phyloP scores from a whole-genome alignment of 2,888 invertebrate genomes.

The Rhopalosiphum nymphaeae region DNA sequence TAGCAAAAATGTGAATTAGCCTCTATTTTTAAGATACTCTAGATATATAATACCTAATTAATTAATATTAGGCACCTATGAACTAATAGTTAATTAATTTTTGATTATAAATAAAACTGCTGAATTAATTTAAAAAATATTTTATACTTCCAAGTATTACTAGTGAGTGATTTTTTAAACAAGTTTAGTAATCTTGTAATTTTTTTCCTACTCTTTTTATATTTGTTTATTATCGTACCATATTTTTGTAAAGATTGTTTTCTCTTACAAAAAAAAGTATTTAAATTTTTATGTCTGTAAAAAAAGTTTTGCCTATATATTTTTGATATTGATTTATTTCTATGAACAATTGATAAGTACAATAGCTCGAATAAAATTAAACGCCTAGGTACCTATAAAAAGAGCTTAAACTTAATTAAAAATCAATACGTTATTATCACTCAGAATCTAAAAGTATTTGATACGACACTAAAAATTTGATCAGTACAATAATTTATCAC shows the following conservation, averaged over 20 bases:
- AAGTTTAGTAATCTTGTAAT: too few relatives aligned
- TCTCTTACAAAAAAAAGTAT: background rate
- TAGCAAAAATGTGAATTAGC: too few relatives aligned
- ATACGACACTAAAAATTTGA: background rate
- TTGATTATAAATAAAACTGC: background rate
- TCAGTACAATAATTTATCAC: background rate
- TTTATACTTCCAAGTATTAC: too few relatives aligned
- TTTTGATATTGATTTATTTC: background rate
- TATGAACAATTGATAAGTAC: background rate
- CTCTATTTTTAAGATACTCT: background rate
- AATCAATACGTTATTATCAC: background rate
- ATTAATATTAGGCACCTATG: background rate
- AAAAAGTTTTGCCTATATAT: background rate
- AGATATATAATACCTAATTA: background rate
- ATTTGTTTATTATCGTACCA: too few relatives aligned
- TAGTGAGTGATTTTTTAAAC: too few relatives aligned
- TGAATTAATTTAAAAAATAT: background rate
- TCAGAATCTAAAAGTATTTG: background rate
- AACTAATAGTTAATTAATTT: background rate
- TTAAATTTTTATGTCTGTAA: background rate
- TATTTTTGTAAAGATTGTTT: too few relatives aligned
- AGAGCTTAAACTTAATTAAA: background rate
- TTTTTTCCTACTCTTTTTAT: too few relatives aligned
- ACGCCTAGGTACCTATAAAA: background rate
- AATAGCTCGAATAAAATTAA: background rate